phyloP scores from a whole-genome alignment of 2,797 vertebrate species.

The Anguilla anguilla region DNA sequence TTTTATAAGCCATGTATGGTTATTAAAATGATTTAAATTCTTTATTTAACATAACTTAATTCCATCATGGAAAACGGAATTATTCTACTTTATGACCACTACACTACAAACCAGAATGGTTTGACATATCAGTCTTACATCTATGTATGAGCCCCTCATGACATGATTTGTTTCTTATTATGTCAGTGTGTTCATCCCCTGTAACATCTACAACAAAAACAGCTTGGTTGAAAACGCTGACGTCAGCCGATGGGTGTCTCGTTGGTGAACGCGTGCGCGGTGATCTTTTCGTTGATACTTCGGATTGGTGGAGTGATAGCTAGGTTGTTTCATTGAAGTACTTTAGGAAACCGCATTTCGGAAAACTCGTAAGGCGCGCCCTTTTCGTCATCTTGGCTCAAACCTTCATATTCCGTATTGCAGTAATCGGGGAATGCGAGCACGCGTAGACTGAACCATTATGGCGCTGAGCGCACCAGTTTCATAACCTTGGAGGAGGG shows the following conservation, averaged over 20 bases:
- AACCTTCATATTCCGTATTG: slow-evolving; percentile 4
- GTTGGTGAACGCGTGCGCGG: slow-evolving; percentile 9
- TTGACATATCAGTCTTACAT: not conserved
- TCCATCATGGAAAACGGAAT: not conserved
- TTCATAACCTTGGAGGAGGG: slow-evolving; percentile 68
- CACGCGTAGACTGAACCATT: slow-evolving; percentile 59
- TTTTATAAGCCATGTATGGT: not conserved
- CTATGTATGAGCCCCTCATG: not conserved
- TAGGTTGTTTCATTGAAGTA: slow-evolving; percentile 41
- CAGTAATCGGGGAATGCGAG: slow-evolving; percentile 37
- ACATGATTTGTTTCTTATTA: not conserved
- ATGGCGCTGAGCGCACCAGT: slow-evolving; percentile 67
- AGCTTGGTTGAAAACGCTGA: slow-evolving; percentile 32
- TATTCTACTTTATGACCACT: not conserved
- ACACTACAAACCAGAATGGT: not conserved
- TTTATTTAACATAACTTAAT: not conserved
- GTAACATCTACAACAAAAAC: slow-evolving; percentile 1
- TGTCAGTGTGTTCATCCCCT: not conserved
- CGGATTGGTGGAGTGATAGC: slow-evolving; percentile 27
- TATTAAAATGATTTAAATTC: not conserved
- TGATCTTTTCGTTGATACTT: slow-evolving; percentile 29
- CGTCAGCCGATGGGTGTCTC: slow-evolving; percentile 25
- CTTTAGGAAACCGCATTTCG: slow-evolving; percentile 56
- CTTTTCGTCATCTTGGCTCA: slow-evolving; percentile 72
- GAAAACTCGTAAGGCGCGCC: slow-evolving; percentile 40